phyloP scores from a whole-genome alignment of 1,140 invertebrate species.

The Pseudoatta argentina region DNA sequence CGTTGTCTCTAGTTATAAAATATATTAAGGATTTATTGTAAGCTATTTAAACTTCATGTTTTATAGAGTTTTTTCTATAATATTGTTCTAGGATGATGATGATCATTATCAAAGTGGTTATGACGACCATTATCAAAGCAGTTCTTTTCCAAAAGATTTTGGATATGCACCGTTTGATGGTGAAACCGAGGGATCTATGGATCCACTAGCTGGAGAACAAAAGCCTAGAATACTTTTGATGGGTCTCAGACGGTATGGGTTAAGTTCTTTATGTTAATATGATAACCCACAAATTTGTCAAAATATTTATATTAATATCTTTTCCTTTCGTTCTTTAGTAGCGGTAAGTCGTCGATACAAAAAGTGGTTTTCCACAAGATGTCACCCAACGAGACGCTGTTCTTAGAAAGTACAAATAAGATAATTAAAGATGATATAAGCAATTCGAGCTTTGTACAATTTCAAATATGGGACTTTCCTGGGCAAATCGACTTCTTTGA shows the following conservation, averaged over 20 bases:
- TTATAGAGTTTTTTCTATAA: not conserved
- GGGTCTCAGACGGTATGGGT: conserved; percentile 94
- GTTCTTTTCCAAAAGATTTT: conserved; percentile 97
- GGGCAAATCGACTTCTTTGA: conserved; percentile 99
- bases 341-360: conserved; percentile 99
- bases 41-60: not conserved
- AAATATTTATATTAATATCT: conserved; percentile 45
- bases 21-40: not conserved
- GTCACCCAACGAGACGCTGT: conserved; percentile 99
- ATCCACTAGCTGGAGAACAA: conserved; percentile 89
- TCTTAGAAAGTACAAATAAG: conserved; percentile 99
- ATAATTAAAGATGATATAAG: conserved; percentile 99
- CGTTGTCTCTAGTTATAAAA: not conserved
- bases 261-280: not conserved
- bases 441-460: conserved; percentile 99
- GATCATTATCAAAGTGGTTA: conserved; percentile 88
- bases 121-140: conserved; percentile 86
- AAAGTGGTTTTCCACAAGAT: conserved; percentile 99
- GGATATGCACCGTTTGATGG: conserved; percentile 95
- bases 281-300: not conserved
- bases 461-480: conserved; percentile 99
- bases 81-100: conserved; percentile 82
- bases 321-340: conserved; percentile 88
- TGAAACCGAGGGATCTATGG: conserved; percentile 89
- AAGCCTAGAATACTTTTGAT: conserved; percentile 98